Evolutionary conservation across 2,888 invertebrate genomes (phyloP).

Genomic region (Sinopyrophorus schimmeli): DNA sequence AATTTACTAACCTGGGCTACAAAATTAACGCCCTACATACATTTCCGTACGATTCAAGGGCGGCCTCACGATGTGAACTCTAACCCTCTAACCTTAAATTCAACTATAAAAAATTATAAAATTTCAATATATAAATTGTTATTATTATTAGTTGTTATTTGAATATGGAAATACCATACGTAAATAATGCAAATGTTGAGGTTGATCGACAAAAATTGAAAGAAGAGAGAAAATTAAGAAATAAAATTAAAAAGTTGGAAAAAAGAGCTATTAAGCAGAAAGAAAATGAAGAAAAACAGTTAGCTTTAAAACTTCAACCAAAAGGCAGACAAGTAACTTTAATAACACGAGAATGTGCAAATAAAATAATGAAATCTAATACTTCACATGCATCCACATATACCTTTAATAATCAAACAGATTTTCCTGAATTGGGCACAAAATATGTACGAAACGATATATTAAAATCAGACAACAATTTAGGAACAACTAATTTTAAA

Average conservation of each 20-base stretch:
- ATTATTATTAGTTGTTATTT: no score
- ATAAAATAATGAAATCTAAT: constrained; percentile 10
- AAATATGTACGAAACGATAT: not conserved
- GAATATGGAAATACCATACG: no score
- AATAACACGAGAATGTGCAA: constrained; percentile 33
- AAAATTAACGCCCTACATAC: no score
- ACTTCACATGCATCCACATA: not conserved
- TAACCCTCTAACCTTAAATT: no score
- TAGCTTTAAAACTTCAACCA: constrained; percentile 26
- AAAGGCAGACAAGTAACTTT: constrained; percentile 30
- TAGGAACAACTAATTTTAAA: no score
- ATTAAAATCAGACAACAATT: not conserved
- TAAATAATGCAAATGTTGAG: no score
- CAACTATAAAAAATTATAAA: no score
- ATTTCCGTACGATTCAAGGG: no score
- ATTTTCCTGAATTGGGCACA: constrained; percentile 16
- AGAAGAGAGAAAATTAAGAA: constrained; percentile 35
- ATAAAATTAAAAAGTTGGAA: constrained; percentile 33
- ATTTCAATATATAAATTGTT: no score
- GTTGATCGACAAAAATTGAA: constrained; percentile 22
- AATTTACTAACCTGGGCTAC: no score
- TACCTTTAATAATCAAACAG: not conserved
- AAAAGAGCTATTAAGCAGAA: constrained; percentile 29
- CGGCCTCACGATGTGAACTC: no score
- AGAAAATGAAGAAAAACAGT: constrained; percentile 24